Percentiles rank a stretch among this genome's conserved stretches.
Evolutionary conservation across 2,113 vertebrate genomes (phyloP).

Genomic region (Phainopepla nitens): DNA sequence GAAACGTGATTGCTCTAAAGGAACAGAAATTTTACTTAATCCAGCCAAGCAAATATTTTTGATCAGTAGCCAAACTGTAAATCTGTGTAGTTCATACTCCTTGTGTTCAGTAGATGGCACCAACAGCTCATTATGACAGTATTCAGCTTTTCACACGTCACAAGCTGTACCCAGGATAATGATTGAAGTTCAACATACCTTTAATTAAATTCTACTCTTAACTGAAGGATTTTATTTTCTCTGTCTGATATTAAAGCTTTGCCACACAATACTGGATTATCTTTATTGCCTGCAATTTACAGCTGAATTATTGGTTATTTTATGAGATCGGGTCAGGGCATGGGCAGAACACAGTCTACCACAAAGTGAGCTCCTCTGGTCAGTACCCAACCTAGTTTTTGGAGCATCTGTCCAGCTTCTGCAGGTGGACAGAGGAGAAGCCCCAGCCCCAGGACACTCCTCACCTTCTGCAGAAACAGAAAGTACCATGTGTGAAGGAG

Average conservation of each 20-base stretch:
- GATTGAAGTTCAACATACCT: background rate
- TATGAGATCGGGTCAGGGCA: background rate
- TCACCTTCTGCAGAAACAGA: background rate
- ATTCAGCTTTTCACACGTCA: background rate
- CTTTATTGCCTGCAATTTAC: background rate
- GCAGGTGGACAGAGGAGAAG: background rate
- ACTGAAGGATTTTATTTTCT: background rate
- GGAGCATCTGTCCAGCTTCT: background rate
- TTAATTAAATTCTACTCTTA: background rate
- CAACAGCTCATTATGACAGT: constrained; percentile 1
- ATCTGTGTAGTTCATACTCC: background rate
- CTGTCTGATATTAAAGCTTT: background rate
- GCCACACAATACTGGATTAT: background rate
- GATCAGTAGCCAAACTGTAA: background rate
- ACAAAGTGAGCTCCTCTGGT: background rate
- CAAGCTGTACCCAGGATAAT: background rate
- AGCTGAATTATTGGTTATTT: background rate
- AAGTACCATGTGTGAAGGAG: background rate
- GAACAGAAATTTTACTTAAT: background rate
- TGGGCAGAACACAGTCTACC: background rate
- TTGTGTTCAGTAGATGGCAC: constrained; percentile 49
- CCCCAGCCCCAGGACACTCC: background rate
- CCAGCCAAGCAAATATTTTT: background rate
- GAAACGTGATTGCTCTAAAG: background rate
- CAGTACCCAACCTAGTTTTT: background rate